phyloP scores from a whole-genome alignment of 2,888 invertebrate genomes.

The Willowsia nigromaculata region DNA sequence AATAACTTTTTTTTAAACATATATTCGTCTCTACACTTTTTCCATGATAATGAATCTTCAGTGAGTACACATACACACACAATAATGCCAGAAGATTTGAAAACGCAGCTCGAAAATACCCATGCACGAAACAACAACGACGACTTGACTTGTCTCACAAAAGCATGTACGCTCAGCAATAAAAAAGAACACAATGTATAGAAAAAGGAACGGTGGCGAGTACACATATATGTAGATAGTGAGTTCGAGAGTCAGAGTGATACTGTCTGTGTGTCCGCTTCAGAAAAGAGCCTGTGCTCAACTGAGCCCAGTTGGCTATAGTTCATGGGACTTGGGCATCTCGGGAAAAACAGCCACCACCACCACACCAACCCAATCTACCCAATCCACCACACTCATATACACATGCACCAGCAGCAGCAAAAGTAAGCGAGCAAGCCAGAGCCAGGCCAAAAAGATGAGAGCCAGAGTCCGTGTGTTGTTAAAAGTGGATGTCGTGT shows the following conservation, averaged over 20 bases:
- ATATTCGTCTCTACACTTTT: too few relatives aligned
- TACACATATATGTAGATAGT: not conserved
- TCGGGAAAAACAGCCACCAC: constrained; percentile 46
- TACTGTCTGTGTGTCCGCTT: constrained; percentile 68
- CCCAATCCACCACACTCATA: not conserved
- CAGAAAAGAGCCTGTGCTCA: constrained; percentile 77
- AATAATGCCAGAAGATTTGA: too few relatives aligned
- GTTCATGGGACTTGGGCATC: constrained; percentile 69
- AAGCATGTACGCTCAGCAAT: too few relatives aligned
- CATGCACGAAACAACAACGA: too few relatives aligned
- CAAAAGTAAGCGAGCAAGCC: not conserved
- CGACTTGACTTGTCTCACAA: too few relatives aligned
- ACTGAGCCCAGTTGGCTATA: constrained; percentile 74
- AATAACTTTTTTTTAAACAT: too few relatives aligned
- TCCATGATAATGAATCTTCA: too few relatives aligned
- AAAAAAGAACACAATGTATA: too few relatives aligned
- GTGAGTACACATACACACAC: too few relatives aligned
- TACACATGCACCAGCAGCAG: not conserved
- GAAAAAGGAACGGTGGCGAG: not conserved
- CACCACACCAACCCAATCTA: too few relatives aligned
- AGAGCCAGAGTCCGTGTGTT: constrained; percentile 28
- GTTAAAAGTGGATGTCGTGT: too few relatives aligned
- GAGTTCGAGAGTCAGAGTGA: constrained; percentile 25
- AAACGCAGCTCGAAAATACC: too few relatives aligned
- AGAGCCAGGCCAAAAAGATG: not conserved